Evolutionary conservation across 2,888 invertebrate species (phyloP), one percentile per base, ranked within the genome.

Genomic region (Cheilosia grossa): DNA sequence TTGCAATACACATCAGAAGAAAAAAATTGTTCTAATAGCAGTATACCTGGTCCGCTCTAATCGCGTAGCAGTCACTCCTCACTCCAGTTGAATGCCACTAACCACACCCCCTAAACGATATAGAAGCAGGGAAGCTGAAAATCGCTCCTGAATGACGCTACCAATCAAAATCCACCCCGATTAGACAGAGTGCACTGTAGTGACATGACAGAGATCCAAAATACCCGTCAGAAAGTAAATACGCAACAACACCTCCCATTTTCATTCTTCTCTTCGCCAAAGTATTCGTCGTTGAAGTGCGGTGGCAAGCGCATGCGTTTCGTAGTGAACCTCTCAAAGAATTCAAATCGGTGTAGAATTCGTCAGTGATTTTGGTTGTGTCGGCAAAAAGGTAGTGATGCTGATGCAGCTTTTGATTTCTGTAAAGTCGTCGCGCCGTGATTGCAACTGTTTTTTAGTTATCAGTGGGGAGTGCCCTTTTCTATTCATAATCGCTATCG

Each of bases 301-400:
- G 42, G 70, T 44, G 66, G 61, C 67, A 72, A 72, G 59, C 85
- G 85, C 85, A 81, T 85, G 85, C 81, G 85, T 81, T 67, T 85
- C 47, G 40, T 54, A 69, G 42, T 37, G 44, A 44, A 53, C n/a
- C 19, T 80, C 67, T 67, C 72, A 15, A 30, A 44, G 53, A 70
- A 61, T 58, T 42, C 15, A 51, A 63, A 33, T 75, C 67, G 40
- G 49, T 27, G 67, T 61, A 44, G 40, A 72, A 51, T 40, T 47
- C 64, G 70, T 75, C 63, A 83, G 79, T 83, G 70, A 42, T 64
- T 70, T 74, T 59, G 54, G 24, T 61, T 51, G 49, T 56, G 63
- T 83, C 75, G 79, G 47, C 47, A 47, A 73, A 72, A 82, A 51
- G 13, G 13, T 40, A 10, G 73, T 40, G 67, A 66, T 70, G 69